phyloP scores from a whole-genome alignment of 2,888 invertebrate genomes.

The Lasioglossum zephyrum region DNA sequence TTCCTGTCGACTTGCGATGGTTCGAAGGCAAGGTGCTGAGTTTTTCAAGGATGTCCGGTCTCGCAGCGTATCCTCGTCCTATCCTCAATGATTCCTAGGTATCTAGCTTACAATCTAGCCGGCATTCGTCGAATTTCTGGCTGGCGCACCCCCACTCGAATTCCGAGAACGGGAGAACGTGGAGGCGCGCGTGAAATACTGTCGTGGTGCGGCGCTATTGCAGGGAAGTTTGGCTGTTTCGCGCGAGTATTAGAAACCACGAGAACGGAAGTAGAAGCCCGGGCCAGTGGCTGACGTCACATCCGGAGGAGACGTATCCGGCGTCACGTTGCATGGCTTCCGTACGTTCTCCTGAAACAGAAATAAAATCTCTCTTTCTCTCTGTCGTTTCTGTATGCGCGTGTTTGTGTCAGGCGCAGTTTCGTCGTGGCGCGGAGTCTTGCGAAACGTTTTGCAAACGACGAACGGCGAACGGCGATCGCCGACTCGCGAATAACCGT shows the following conservation, averaged over 20 bases:
- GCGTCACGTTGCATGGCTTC: conserved; percentile 89
- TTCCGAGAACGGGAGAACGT: conserved; percentile 15
- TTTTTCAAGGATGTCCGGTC: no score
- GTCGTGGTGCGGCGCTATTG: conserved; percentile 68
- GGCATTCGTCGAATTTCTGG: conserved; percentile 54
- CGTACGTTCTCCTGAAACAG: conserved; percentile 85
- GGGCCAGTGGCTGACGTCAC: conserved; percentile 70
- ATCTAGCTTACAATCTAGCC: conserved; percentile 52
- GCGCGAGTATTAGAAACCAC: conserved; percentile 77
- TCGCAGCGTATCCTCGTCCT: conserved; percentile 10
- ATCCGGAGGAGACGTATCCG: conserved; percentile 77
- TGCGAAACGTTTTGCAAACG: conserved; percentile 3
- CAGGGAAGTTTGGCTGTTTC: conserved; percentile 76
- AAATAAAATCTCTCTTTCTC: conserved; percentile 63
- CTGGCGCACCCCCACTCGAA: neutral
- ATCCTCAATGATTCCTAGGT: conserved; percentile 40
- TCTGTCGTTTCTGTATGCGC: neutral
- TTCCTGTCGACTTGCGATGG: neutral
- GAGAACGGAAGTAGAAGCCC: conserved; percentile 74
- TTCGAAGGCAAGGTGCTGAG: neutral
- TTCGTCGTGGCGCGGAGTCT: neutral
- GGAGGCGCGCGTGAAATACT: conserved; percentile 68
- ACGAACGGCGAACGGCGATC: conserved; percentile 15
- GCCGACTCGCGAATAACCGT: conserved; percentile 36
- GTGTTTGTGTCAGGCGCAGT: neutral